phyloP scores from a whole-genome alignment of 2,888 invertebrate species.

The Timandra comae region DNA sequence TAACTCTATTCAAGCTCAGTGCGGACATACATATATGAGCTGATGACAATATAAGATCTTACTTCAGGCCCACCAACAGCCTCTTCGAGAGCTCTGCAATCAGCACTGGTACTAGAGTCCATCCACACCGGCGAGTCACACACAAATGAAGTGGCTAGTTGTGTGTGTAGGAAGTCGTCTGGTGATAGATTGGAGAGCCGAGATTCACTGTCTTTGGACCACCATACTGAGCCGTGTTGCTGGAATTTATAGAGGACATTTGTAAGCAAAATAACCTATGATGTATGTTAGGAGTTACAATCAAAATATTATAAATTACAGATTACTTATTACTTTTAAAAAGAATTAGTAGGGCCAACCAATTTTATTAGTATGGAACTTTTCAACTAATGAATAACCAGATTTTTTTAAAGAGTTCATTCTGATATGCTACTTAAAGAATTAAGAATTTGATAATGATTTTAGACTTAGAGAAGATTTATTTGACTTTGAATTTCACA shows the following conservation, averaged over 20 bases:
- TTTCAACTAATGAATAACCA: background rate
- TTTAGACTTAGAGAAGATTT: too few relatives aligned
- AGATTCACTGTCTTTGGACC: slow-evolving; percentile 86
- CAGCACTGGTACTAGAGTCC: slow-evolving; percentile 88
- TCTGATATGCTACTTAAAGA: background rate
- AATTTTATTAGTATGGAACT: background rate
- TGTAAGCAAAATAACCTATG: too few relatives aligned
- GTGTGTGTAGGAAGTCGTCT: slow-evolving; percentile 87
- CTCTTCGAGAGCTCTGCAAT: slow-evolving; percentile 88
- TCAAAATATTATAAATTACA: too few relatives aligned
- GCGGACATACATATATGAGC: too few relatives aligned
- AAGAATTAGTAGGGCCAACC: too few relatives aligned
- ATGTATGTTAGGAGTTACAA: too few relatives aligned
- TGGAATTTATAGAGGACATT: too few relatives aligned
- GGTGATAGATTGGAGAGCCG: slow-evolving; percentile 81
- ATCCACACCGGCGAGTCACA: slow-evolving; percentile 96
- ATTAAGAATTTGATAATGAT: background rate
- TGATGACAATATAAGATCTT: slow-evolving; percentile 9
- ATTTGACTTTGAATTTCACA: too few relatives aligned
- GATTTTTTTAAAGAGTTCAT: background rate
- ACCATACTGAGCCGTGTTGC: slow-evolving; percentile 99
- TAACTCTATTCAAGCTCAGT: too few relatives aligned
- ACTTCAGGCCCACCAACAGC: slow-evolving; percentile 88
- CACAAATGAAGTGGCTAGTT: slow-evolving; percentile 87
- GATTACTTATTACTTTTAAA: too few relatives aligned